A percentile compares a stretch with the other conserved stretches of the same genome.
phyloP scores from a whole-genome alignment of 2,888 invertebrate genomes.

The Apodemia mormo region DNA sequence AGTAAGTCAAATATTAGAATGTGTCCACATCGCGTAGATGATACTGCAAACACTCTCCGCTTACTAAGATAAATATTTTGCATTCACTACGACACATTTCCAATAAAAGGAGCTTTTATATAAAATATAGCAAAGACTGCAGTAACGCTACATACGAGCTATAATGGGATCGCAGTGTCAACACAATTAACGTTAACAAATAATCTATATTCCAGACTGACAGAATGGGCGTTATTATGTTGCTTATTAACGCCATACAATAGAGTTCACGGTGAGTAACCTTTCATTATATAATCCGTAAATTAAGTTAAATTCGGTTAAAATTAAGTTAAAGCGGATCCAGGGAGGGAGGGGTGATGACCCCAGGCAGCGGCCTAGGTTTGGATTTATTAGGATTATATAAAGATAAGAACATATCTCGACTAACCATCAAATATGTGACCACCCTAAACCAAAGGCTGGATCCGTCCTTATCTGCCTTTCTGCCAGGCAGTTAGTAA shows the following conservation, averaged over 20 bases:
- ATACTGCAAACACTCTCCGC: not conserved
- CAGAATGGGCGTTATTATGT: conserved; percentile 9
- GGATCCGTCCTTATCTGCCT: too few relatives aligned
- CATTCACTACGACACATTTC: not conserved
- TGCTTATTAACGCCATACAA: conserved; percentile 30
- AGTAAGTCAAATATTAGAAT: too few relatives aligned
- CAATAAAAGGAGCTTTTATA: not conserved
- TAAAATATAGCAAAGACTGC: not conserved
- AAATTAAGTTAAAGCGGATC: too few relatives aligned
- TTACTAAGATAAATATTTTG: not conserved
- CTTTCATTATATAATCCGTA: conserved; percentile 36
- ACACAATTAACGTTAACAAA: not conserved
- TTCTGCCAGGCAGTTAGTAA: too few relatives aligned
- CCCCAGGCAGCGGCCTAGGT: too few relatives aligned
- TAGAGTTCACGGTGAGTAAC: conserved; percentile 31
- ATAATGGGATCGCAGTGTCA: not conserved
- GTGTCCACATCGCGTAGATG: too few relatives aligned
- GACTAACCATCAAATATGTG: too few relatives aligned
- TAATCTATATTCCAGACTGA: not conserved
- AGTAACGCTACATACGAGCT: not conserved
- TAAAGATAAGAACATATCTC: too few relatives aligned
- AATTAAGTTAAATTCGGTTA: conserved; percentile 34
- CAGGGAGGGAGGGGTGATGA: too few relatives aligned
- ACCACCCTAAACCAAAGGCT: too few relatives aligned
- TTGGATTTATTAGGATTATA: too few relatives aligned